These are phyloP conservation scores for Echiichthys vipera DNA, from an alignment of 2,797 vertebrate genomes.

Conservation along the genomic window DNA sequence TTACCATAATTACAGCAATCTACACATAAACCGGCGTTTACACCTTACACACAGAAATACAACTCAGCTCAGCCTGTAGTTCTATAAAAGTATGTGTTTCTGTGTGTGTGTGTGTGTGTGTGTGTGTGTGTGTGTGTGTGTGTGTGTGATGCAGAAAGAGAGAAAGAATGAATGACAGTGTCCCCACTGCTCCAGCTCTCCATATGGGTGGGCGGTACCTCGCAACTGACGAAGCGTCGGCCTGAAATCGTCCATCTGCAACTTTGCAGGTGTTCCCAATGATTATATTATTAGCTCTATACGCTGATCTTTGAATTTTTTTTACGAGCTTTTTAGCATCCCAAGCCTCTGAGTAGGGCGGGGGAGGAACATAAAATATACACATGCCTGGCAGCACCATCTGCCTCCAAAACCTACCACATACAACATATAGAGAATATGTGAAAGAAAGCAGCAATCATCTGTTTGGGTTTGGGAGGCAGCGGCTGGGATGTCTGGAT, in stretches of 20 bases:
- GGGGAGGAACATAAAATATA: constrained; percentile 88
- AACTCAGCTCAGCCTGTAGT: constrained; percentile 36
- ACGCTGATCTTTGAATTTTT: constrained; percentile 96
- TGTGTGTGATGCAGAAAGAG: constrained; percentile 8
- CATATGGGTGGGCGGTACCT: constrained; percentile 96
- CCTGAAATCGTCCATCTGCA: constrained; percentile 97
- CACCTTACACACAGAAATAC: background rate
- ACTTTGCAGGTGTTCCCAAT: constrained; percentile 98
- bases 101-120: constrained; percentile 8
- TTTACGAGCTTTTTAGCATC: constrained; percentile 94
- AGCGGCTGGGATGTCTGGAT: constrained; percentile 10
- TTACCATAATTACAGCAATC: background rate
- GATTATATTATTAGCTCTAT: constrained; percentile 99
- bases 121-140: constrained; percentile 26
- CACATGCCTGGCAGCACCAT: constrained; percentile 87
- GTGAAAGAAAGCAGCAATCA: constrained; percentile 46
- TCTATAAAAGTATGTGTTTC: constrained; percentile 87
- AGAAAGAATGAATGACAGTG: constrained; percentile 59
- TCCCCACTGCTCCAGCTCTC: constrained; percentile 84
- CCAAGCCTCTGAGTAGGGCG: constrained; percentile 72
- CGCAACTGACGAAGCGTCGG: constrained; percentile 89
- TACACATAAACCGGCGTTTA: background rate
- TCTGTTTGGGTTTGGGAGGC: constrained; percentile 52
- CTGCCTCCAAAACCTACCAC: constrained; percentile 84
- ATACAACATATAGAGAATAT: constrained; percentile 78